These are phyloP conservation scores for Malthinus seriepunctatus DNA, from an alignment of 2,888 invertebrate species.

Conservation along the genomic window DNA sequence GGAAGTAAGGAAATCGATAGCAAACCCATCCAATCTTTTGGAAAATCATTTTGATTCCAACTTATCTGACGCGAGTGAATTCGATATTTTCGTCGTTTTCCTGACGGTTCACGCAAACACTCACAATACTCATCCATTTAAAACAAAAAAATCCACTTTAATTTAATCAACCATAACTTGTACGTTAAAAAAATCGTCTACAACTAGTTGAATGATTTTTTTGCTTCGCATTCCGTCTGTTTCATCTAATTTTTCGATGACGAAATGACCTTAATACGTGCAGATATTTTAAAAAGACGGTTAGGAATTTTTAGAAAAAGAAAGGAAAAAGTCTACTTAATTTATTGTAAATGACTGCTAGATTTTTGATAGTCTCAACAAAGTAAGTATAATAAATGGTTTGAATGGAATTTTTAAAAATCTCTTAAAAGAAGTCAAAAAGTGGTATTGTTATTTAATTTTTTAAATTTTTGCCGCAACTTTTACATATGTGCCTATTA, in stretches of 20 bases:
- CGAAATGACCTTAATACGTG: conserved; percentile 21
- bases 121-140: conserved; percentile 45
- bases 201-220: conserved; percentile 13
- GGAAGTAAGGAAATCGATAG: conserved; percentile 42
- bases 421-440: too few species aligned
- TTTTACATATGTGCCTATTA: background rate
- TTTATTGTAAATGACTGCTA: too few species aligned
- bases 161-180: conserved; percentile 11
- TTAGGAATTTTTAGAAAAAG: too few species aligned
- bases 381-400: too few species aligned
- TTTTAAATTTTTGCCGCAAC: background rate
- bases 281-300: conserved; percentile 18
- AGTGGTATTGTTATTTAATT: background rate
- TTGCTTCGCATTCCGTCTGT: conserved; percentile 20
- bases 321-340: too few species aligned
- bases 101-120: conserved; percentile 40
- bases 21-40: conserved; percentile 42
- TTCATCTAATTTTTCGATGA: conserved; percentile 6
- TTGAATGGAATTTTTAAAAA: too few species aligned
- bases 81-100: conserved; percentile 43
- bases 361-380: too few species aligned
- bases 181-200: background rate
- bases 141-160: conserved; percentile 8
- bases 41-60: conserved; percentile 27
- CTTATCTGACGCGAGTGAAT: conserved; percentile 32